Conservation (phyloP, 2,888 invertebrate genomes). For the Ormia ochracea region DNA sequence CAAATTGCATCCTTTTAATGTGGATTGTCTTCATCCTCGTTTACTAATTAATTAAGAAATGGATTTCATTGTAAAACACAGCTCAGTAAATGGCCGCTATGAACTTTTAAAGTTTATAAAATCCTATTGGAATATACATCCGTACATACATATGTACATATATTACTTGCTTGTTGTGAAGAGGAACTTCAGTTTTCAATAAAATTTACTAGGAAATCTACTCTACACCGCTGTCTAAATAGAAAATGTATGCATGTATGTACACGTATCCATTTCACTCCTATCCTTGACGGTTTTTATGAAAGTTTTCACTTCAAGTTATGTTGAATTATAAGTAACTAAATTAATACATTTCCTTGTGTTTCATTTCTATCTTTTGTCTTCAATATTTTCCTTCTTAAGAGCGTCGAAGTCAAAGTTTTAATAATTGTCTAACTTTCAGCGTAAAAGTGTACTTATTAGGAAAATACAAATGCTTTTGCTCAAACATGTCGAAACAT, state of each 20-base stretch:
- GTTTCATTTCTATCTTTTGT: not conserved
- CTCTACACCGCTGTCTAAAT: not conserved
- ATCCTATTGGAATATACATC: no score
- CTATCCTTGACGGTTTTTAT: not conserved
- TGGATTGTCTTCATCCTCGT: no score
- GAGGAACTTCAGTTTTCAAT: no score
- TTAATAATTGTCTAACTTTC: slow-evolving; percentile 23
- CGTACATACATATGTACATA: no score
- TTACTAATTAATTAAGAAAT: no score
- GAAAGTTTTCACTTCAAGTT: not conserved
- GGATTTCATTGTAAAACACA: no score
- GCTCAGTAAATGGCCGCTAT: no score
- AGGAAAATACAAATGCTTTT: not conserved
- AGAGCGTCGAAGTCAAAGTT: slow-evolving; percentile 44
- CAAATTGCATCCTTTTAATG: no score
- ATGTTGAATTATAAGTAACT: slow-evolving; percentile 7
- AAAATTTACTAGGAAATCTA: not conserved
- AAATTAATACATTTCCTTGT: slow-evolving; percentile 18
- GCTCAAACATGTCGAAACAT: not conserved
- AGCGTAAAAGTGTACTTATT: slow-evolving; percentile 19
- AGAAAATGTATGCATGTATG: no score
- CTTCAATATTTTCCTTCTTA: not conserved
- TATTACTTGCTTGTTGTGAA: no score
- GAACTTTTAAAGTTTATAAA: no score
- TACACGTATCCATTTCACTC: not conserved